Evolutionary conservation across 2,888 invertebrate species (phyloP).

Genomic region (Pimpla rufipes): DNA sequence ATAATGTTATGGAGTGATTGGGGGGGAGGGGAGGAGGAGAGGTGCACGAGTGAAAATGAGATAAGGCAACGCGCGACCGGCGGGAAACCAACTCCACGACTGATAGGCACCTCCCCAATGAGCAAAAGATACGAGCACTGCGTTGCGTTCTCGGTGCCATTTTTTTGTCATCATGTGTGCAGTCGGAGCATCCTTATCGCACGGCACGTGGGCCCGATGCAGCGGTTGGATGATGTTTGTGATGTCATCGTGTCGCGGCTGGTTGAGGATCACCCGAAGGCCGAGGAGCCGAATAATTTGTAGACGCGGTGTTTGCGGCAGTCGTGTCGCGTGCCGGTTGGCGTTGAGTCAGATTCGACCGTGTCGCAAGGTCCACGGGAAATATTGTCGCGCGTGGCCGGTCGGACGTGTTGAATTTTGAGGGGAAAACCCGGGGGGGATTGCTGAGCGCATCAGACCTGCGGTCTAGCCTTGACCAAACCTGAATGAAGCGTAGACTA

Average conservation of each 20-base stretch:
- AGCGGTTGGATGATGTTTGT: not conserved
- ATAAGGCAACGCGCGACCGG: not conserved
- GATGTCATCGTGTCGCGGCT: not conserved
- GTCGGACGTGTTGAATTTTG: too few species aligned
- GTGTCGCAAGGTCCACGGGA: too few species aligned
- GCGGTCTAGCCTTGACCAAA: too few species aligned
- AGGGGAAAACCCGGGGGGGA: too few species aligned
- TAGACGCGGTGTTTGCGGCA: too few species aligned
- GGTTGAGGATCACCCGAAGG: not conserved
- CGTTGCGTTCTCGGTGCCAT: not conserved
- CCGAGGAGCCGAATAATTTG: too few species aligned
- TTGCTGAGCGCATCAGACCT: too few species aligned
- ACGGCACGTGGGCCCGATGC: not conserved
- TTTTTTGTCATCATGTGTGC: not conserved
- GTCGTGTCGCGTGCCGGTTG: too few species aligned
- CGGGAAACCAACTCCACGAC: not conserved
- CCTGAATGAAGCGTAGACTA: too few species aligned
- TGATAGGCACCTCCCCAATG: not conserved
- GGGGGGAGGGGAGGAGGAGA: not conserved
- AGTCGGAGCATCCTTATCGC: not conserved
- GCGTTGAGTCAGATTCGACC: too few species aligned
- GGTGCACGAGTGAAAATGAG: conserved; percentile 1
- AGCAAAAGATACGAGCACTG: conserved; percentile 11
- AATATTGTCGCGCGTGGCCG: too few species aligned
- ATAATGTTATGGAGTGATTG: not conserved